These are phyloP conservation scores for Cantharis flavilabris DNA, from an alignment of 2,888 invertebrate genomes.

Conservation along the genomic window DNA sequence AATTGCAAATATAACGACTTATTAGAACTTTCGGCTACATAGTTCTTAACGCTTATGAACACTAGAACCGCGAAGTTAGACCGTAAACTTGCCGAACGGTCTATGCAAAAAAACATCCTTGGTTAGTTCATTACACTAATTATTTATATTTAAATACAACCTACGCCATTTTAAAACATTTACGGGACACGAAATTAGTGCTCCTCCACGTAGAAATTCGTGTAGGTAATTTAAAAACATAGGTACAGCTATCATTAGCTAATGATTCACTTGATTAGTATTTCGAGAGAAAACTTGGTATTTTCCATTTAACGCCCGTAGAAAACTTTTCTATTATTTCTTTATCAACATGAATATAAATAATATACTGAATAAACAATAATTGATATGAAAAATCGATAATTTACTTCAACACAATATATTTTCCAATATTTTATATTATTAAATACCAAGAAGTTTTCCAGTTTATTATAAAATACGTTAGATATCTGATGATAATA, in stretches of 20 bases:
- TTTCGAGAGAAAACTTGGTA: background rate
- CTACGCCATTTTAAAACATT: background rate
- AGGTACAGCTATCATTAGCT: background rate
- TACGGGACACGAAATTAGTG: background rate
- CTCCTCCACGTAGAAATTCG: background rate
- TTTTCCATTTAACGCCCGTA: background rate
- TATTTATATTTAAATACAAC: background rate
- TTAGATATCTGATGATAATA: background rate
- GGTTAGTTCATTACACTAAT: background rate
- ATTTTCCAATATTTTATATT: background rate
- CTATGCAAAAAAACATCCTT: background rate
- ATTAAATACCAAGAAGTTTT: background rate
- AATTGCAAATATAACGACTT: background rate
- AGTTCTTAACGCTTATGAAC: too few relatives aligned
- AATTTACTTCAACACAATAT: background rate
- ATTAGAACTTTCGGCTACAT: background rate
- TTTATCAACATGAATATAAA: background rate
- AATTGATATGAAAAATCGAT: background rate
- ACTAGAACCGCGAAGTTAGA: background rate
- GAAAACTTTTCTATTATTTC: background rate
- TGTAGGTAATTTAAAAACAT: background rate
- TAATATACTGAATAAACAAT: background rate
- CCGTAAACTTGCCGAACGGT: background rate
- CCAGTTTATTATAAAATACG: background rate
- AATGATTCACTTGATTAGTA: background rate